Evolutionary conservation across 2,113 vertebrate genomes (phyloP).

Genomic region (Alaudala cheleensis): DNA sequence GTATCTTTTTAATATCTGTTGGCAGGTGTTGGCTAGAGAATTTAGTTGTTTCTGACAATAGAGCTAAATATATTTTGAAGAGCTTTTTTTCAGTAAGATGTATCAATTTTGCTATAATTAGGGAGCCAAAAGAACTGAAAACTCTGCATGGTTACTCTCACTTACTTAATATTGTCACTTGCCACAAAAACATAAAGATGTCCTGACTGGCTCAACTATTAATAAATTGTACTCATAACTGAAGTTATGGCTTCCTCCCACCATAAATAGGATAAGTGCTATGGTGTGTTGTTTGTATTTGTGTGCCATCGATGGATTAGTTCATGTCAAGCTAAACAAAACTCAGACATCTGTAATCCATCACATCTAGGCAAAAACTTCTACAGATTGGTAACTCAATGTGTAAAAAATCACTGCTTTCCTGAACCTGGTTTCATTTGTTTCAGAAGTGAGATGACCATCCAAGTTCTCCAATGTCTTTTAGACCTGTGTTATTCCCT

Average conservation of each 20-base stretch:
- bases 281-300: neutral
- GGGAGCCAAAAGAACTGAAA: neutral
- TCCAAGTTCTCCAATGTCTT: neutral
- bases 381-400: neutral
- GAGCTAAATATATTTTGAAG: neutral
- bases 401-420: neutral
- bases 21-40: neutral
- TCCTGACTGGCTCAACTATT: neutral
- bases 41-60: neutral
- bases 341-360: neutral
- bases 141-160: neutral
- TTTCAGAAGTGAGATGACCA: neutral
- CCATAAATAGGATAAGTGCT: neutral
- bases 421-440: neutral
- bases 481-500: neutral
- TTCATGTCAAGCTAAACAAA: neutral
- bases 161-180: neutral
- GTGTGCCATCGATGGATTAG: accelerated
- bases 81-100: neutral
- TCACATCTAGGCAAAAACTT: neutral
- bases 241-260: accelerated
- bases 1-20: neutral
- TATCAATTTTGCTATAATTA: neutral
- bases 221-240: neutral
- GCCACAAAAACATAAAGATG: neutral